Evolutionary conservation across 30 jellyfish, hydroid and myxozoan species (phyloP), one percentile per base, ranked within the genome.

Genomic region (Hydra vulgaris): DNA sequence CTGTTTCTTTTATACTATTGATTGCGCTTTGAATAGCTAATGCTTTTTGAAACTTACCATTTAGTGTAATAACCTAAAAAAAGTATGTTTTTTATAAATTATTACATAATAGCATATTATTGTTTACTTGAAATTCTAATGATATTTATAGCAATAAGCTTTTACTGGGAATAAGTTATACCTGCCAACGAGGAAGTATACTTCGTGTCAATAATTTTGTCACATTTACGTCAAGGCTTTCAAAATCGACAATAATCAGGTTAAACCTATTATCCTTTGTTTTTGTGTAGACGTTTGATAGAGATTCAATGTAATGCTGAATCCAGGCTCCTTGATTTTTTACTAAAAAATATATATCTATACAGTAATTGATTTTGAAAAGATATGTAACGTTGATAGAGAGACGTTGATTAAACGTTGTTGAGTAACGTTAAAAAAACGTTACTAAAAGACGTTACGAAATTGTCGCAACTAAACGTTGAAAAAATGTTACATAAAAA

Each of bases 1-100:
- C 70, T 81, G 79, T 76, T 74, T 87, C 95, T 26, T 72, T 77
- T 26, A 87, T 82, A 26, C 76, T n/a, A 23, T 72, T 88, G 0
- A 88, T 92, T 7, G 95, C 95, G 19, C 81, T 92, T 77, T 87
- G 95, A 53, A 87, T 87, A 40, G 95, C 95, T 19, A 72, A 83
- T 12, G 95, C 81, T 71, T 87, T 87, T 55, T 87, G 95, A 69
- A 87, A 87, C 18, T 74, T 75, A 18, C 95, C 95, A 17, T 82
- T 74, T 70, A 26, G 82, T 0, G 53, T 25, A 16, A 87, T 80
- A 7, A 87, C 93, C 95, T 87, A 0, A 18, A 52, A 67, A n/a
- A n/a, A n/a, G n/a, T n/a, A n/a, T n/a, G n/a, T n/a, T n/a, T n/a
- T n/a, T n/a, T n/a, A n/a, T n/a, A n/a, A n/a, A n/a, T n/a, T n/a